Percentiles rank a stretch among this genome's conserved stretches.
Evolutionary conservation across 1,140 invertebrate species (phyloP).

Genomic region (Anoplophora glabripennis): DNA sequence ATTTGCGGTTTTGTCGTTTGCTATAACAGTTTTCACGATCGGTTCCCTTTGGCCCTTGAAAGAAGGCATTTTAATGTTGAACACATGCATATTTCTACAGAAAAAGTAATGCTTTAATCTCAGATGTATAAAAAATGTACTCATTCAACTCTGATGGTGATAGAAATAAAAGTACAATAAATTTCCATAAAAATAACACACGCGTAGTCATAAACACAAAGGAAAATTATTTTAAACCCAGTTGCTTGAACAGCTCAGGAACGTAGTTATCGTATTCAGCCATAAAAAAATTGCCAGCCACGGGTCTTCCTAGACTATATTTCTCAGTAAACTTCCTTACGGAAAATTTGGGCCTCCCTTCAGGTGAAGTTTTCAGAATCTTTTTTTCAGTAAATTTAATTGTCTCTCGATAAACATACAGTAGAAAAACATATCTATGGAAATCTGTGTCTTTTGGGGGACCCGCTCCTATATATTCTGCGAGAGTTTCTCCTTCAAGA

Average conservation of each 20-base stretch:
- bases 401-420: constrained; percentile 79
- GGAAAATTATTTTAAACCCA: not conserved
- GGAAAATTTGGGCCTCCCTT: constrained; percentile 57
- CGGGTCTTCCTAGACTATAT: constrained; percentile 76
- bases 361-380: constrained; percentile 45
- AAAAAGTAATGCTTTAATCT: no score
- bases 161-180: no score
- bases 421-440: constrained; percentile 86
- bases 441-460: constrained; percentile 76
- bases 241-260: not conserved
- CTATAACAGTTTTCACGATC: no score
- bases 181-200: no score
- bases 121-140: no score
- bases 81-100: no score
- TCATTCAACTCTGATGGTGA: no score
- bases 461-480: constrained; percentile 78
- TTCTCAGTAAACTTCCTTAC: constrained; percentile 80
- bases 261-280: constrained; percentile 71
- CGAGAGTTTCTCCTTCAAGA: constrained; percentile 51
- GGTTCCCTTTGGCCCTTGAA: no score
- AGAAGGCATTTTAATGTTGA: no score
- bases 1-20: no score
- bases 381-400: constrained; percentile 66
- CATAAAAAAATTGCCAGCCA: constrained; percentile 85
- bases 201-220: no score